Conservation (phyloP, 2,888 invertebrate species). For the Himalopsyche japonica region DNA sequence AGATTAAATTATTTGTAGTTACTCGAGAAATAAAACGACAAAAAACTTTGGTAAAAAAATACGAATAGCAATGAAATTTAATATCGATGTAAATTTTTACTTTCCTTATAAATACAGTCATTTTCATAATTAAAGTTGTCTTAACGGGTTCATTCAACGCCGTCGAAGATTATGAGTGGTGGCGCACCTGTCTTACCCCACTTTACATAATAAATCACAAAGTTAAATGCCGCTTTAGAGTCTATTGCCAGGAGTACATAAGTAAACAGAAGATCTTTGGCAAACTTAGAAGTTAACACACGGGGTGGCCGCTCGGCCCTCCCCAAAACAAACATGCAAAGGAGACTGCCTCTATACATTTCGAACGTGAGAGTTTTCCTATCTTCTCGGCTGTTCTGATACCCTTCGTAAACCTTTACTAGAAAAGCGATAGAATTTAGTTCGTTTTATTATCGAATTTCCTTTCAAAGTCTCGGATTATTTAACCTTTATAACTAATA, state of each 20-base stretch:
- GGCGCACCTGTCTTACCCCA: conserved; percentile 16
- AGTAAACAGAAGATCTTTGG: conserved; percentile 24
- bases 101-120: too few relatives aligned
- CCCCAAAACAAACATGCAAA: conserved; percentile 28
- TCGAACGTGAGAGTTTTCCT: neutral
- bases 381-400: conserved; percentile 13
- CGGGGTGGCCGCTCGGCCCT: conserved; percentile 5
- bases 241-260: conserved; percentile 18
- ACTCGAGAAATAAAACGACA: too few relatives aligned
- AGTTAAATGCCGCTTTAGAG: conserved; percentile 27
- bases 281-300: conserved; percentile 19
- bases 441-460: neutral
- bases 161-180: neutral
- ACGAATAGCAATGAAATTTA: too few relatives aligned
- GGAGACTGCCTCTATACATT: conserved; percentile 13
- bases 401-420: neutral
- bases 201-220: conserved; percentile 27
- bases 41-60: too few relatives aligned
- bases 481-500: too few relatives aligned
- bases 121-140: too few relatives aligned
- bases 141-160: neutral
- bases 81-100: too few relatives aligned
- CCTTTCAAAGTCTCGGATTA: neutral
- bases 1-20: too few relatives aligned
- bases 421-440: neutral